Evolutionary conservation across 1,140 invertebrate genomes (phyloP).

Genomic region (Caenorhabditis remanei): DNA sequence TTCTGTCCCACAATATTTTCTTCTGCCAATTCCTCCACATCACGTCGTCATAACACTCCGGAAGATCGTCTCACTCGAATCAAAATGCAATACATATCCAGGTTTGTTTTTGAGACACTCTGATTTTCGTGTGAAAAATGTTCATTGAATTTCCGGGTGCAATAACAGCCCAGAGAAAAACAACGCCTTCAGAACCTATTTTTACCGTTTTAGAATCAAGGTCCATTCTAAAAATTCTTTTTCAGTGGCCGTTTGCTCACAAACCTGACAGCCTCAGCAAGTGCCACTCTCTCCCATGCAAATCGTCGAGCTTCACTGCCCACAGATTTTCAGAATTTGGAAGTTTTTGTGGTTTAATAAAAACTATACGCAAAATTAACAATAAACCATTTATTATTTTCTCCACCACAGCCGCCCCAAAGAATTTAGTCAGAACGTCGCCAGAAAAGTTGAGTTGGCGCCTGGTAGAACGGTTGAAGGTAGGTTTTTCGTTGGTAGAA

Average conservation of each 20-base stretch:
- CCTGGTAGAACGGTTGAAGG: conserved; percentile 12
- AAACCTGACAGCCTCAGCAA: neutral
- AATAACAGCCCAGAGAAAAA: neutral
- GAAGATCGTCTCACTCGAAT: conserved; percentile 22
- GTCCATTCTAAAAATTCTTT: neutral
- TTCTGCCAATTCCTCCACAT: conserved; percentile 3
- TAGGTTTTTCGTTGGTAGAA: conserved; percentile 20
- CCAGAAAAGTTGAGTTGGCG: conserved; percentile 9
- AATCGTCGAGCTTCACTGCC: neutral
- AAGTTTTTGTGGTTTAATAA: conserved; percentile 38
- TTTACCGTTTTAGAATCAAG: neutral
- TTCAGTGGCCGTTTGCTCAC: conserved; percentile 1
- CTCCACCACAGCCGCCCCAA: neutral
- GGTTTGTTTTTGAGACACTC: neutral
- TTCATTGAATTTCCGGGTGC: neutral
- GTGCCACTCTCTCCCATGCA: neutral
- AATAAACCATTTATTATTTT: neutral
- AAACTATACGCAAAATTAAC: neutral
- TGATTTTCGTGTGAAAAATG: neutral
- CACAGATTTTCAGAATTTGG: neutral
- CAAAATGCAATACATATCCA: conserved; percentile 49
- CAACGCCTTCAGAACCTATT: neutral
- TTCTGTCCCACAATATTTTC: conserved; percentile 31
- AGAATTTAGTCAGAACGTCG: neutral
- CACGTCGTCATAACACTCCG: neutral